These are phyloP conservation scores for Symphodus melops DNA, from an alignment of 2,113 vertebrate genomes.

Conservation along the genomic window DNA sequence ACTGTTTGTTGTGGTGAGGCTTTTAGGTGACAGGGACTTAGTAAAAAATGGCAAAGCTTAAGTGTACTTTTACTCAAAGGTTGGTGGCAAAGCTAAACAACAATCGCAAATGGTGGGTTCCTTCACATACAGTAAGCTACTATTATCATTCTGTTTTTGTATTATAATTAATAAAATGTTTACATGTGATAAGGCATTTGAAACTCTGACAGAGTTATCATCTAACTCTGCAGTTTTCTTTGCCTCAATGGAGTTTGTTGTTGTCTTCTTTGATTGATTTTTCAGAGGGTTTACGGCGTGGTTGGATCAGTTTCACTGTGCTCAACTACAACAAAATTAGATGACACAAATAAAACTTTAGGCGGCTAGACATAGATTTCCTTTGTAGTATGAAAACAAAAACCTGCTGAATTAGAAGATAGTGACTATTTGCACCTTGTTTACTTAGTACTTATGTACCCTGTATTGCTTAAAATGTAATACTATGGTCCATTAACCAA, in stretches of 20 bases:
- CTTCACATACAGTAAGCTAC: neutral
- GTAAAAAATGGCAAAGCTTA: neutral
- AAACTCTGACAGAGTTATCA: slow-evolving; percentile 8
- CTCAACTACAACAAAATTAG: neutral
- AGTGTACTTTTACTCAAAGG: neutral
- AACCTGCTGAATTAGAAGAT: no score
- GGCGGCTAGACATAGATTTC: neutral
- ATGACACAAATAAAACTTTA: neutral
- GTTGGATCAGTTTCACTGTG: neutral
- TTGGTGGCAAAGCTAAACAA: no score
- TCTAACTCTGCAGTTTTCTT: neutral
- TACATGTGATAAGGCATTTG: neutral
- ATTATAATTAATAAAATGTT: no score
- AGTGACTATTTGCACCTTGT: no score
- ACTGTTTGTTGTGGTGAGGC: slow-evolving; percentile 10
- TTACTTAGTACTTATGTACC: no score
- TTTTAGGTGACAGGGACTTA: neutral
- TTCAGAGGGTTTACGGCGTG: neutral
- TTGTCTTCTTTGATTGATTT: no score
- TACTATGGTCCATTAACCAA: neutral
- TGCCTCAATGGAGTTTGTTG: neutral
- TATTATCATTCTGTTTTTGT: neutral
- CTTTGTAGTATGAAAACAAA: no score
- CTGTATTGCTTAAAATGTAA: neutral
- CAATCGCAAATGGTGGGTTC: no score